Percentiles rank a stretch among this genome's conserved stretches.
Evolutionary conservation across 2,797 vertebrate genomes (phyloP).

Genomic region (Cottoperca gobio): DNA sequence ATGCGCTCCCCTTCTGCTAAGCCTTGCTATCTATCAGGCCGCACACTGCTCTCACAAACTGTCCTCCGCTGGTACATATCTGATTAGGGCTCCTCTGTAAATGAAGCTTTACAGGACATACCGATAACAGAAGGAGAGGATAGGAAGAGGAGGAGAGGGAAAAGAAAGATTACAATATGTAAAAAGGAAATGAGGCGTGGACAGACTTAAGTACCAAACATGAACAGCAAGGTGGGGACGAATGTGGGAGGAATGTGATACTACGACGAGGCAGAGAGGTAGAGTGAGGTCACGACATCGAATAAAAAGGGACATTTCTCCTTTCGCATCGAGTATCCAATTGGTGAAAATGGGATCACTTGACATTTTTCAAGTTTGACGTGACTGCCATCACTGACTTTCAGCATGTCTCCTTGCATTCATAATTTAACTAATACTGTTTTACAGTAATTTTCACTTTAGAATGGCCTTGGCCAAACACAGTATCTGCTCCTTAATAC

Average conservation of each 20-base stretch:
- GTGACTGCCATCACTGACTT: not conserved
- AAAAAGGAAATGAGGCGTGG: conserved; percentile 48
- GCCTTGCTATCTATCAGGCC: conserved; percentile 74
- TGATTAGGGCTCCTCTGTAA: conserved; percentile 77
- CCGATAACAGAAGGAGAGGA: conserved; percentile 64
- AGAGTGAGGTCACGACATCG: not conserved
- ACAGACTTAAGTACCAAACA: conserved; percentile 34
- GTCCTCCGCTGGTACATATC: conserved; percentile 74
- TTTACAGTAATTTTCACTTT: not conserved
- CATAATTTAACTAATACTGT: not conserved
- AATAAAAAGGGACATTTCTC: not conserved
- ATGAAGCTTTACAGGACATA: conserved; percentile 74
- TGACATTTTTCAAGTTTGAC: not conserved
- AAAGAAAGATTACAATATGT: conserved; percentile 63
- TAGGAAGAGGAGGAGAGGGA: conserved; percentile 36
- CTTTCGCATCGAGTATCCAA: not conserved
- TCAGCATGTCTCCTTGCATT: not conserved
- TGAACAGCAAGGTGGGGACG: conserved; percentile 19
- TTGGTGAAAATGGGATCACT: not conserved
- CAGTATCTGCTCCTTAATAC: conserved; percentile 5
- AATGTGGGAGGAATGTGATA: conserved; percentile 27
- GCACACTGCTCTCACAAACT: conserved; percentile 77
- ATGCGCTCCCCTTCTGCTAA: conserved; percentile 74
- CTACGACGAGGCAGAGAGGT: not conserved
- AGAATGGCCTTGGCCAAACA: not conserved